A percentile compares a stretch with the other conserved stretches of the same genome.
phyloP scores from a whole-genome alignment of 2,888 invertebrate genomes.

The Exephanes ischioxanthus region DNA sequence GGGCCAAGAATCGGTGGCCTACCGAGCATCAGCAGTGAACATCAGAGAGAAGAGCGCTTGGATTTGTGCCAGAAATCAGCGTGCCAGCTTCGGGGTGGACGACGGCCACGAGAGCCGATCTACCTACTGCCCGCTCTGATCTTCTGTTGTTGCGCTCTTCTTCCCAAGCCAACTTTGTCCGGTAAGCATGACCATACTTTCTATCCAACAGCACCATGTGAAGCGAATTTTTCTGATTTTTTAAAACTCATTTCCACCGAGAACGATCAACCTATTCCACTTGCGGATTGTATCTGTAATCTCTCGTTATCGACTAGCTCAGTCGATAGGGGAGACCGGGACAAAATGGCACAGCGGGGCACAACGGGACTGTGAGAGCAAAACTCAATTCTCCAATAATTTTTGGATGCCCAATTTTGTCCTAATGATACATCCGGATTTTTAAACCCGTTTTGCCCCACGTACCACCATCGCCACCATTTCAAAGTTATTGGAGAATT shows the following conservation, averaged over 20 bases:
- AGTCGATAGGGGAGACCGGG: no score
- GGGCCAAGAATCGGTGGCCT: constrained; percentile 80
- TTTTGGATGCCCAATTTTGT: no score
- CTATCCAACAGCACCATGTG: background rate
- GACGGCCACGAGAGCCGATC: constrained; percentile 72
- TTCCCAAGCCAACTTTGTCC: constrained; percentile 78
- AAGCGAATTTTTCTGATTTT: background rate
- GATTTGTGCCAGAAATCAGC: constrained; percentile 74
- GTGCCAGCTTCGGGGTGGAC: constrained; percentile 70
- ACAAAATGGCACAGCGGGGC: no score
- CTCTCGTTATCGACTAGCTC: no score
- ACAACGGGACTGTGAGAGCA: no score
- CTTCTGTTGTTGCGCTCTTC: constrained; percentile 75
- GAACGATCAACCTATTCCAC: background rate
- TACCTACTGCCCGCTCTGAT: constrained; percentile 74
- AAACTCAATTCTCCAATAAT: no score
- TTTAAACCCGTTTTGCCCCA: no score
- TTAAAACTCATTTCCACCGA: background rate
- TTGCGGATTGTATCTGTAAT: background rate
- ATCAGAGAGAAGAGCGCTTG: constrained; percentile 75
- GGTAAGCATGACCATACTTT: constrained; percentile 75
- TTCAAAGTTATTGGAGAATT: no score
- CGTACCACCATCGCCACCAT: no score
- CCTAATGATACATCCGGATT: no score
- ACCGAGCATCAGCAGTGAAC: constrained; percentile 58